Conservation (phyloP, 2,113 vertebrate genomes). For the Rana temporaria region DNA sequence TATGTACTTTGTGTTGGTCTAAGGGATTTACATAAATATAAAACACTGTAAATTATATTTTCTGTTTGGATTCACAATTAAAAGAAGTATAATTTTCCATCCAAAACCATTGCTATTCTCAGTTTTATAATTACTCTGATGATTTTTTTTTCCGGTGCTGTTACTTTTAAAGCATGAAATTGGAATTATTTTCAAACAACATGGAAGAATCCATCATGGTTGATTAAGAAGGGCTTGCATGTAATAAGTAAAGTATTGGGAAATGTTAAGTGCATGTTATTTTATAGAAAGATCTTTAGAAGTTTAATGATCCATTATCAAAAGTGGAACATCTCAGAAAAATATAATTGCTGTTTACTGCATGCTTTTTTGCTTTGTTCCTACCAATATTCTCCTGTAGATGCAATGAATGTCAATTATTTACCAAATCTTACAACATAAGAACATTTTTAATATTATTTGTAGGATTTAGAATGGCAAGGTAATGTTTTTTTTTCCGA, state of each 20-base stretch:
- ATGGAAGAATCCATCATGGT: constrained; percentile 16
- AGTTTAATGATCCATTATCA: constrained; percentile 43
- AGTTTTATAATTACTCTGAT: constrained; percentile 14
- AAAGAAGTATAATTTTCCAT: not conserved
- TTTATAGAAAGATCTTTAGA: constrained; percentile 30
- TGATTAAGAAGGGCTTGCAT: constrained; percentile 18
- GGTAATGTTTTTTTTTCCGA: too few species aligned
- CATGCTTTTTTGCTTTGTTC: not conserved
- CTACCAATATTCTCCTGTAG: not conserved
- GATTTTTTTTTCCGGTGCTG: not conserved
- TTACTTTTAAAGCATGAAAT: constrained; percentile 39
- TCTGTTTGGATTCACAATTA: too few species aligned
- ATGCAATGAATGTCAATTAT: constrained; percentile 26
- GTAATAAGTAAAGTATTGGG: constrained; percentile 34
- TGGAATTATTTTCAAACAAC: constrained; percentile 27
- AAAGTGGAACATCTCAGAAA: constrained; percentile 20
- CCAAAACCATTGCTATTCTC: not conserved
- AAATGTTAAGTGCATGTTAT: constrained; percentile 42
- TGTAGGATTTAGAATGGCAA: too few species aligned
- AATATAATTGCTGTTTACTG: constrained; percentile 13
- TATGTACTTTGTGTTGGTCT: too few species aligned
- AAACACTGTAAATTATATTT: too few species aligned
- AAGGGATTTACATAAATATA: too few species aligned
- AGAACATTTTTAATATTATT: not conserved
- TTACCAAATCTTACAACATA: not conserved